phyloP scores from a whole-genome alignment of 2,113 vertebrate species.

The Danio rerio region GRCz12tu NC_133182.1:33881501-33882000 shows the following conservation, averaged over 20 bases:
- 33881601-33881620: conserved; percentile 24
- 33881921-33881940: conserved; percentile 60
- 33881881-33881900: conserved; percentile 40
- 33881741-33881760: conserved; percentile 1
- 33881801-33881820: conserved; percentile 20
- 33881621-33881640: conserved; percentile 37
- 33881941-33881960: conserved; percentile 62
- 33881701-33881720: conserved; percentile 35
- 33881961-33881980: conserved; percentile 65
- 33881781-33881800: not conserved
- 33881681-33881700: conserved; percentile 36
- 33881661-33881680: conserved; percentile 16
- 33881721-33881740: conserved; percentile 26
- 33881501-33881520: not conserved
- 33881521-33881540: not conserved
- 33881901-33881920: conserved; percentile 39
- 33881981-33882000: conserved; percentile 9
- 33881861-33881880: conserved; percentile 55
- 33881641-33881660: not conserved
- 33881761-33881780: conserved; percentile 17
- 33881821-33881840: conserved; percentile 21
- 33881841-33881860: conserved; percentile 47
- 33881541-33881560: not conserved
- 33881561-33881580: not conserved
- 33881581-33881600: conserved; percentile 10